Conservation (phyloP, 2,113 vertebrate species). For the Miniopterus natalensis region DNA sequence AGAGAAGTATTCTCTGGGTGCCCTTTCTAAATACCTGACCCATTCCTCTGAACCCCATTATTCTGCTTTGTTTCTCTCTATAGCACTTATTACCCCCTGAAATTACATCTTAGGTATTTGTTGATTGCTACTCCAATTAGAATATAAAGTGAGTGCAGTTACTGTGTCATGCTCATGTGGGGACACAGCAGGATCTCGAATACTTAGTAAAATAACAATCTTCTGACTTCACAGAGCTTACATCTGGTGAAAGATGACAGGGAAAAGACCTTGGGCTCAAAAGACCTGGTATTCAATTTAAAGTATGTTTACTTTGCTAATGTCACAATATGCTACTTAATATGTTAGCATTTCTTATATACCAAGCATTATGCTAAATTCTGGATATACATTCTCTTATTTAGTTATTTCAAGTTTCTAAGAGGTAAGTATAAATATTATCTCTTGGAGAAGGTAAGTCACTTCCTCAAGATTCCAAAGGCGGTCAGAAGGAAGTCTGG, state of each 20-base stretch:
- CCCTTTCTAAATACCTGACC: background rate
- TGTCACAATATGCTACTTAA: background rate
- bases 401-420: background rate
- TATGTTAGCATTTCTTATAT: background rate
- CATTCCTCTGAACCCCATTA: background rate
- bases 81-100: background rate
- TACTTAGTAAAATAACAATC: background rate
- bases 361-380: background rate
- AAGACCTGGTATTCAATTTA: background rate
- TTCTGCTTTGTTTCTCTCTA: background rate
- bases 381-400: background rate
- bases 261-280: background rate
- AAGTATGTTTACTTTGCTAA: background rate
- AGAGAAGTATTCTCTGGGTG: background rate
- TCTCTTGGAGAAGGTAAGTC: background rate
- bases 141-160: background rate
- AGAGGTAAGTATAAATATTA: background rate
- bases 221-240: background rate
- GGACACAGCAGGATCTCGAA: background rate
- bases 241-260: background rate
- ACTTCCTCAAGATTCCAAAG: conserved; percentile 4
- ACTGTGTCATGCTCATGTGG: background rate
- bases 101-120: background rate
- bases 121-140: background rate
- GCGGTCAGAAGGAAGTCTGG: background rate